Evolutionary conservation across 2,113 vertebrate genomes (phyloP).

Genomic region (Pristiophorus japonicus): DNA sequence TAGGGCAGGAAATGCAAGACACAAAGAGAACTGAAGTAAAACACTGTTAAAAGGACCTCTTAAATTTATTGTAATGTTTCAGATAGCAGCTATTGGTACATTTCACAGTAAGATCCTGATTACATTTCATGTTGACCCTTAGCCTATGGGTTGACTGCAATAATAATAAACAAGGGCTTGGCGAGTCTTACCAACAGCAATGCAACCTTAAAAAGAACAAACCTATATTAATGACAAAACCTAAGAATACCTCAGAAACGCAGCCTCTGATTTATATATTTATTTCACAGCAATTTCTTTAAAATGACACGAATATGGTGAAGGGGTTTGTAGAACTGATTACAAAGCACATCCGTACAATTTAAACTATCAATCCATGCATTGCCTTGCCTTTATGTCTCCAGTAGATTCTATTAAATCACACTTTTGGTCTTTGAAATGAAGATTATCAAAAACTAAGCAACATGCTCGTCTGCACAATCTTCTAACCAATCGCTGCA

Average conservation of each 20-base stretch:
- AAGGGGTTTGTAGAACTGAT: neutral
- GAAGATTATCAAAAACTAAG: neutral
- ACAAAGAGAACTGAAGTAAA: conserved; percentile 3
- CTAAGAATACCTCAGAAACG: neutral
- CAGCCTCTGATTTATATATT: neutral
- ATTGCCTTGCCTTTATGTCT: neutral
- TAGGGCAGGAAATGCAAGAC: conserved; percentile 27
- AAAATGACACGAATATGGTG: neutral
- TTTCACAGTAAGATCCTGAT: conserved; percentile 11
- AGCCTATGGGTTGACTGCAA: neutral
- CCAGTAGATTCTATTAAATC: neutral
- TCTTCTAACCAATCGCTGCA: neutral
- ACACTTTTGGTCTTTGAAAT: neutral
- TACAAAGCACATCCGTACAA: neutral
- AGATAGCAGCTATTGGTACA: neutral
- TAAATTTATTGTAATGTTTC: conserved; percentile 6
- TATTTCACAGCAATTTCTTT: neutral
- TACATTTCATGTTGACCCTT: conserved; percentile 24
- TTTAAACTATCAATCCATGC: neutral
- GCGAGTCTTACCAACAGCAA: neutral
- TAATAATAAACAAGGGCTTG: neutral
- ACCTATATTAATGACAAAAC: neutral
- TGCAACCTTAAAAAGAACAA: neutral
- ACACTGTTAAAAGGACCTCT: conserved; percentile 16
- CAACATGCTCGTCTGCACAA: too few species aligned